phyloP scores from a whole-genome alignment of 2,888 invertebrate species.

The Erynnis tages region DNA sequence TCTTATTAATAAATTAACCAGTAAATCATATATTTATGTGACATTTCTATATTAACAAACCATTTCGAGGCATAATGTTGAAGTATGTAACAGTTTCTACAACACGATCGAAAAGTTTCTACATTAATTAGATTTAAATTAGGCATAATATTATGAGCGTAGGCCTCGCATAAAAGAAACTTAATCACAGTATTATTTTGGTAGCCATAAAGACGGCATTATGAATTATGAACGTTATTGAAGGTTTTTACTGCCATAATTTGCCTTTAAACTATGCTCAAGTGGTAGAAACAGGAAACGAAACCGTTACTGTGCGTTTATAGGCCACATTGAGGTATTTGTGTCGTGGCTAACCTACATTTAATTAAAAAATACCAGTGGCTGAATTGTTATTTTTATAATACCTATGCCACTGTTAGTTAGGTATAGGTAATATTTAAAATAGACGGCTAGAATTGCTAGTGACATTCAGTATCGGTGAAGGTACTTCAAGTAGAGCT shows the following conservation, averaged over 20 bases:
- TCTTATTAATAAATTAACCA: slow-evolving; percentile 9
- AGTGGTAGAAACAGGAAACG: slow-evolving; percentile 14
- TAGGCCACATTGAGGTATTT: slow-evolving; percentile 7
- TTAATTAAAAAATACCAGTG: neutral
- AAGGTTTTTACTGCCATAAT: slow-evolving; percentile 13
- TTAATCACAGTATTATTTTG: slow-evolving; percentile 15
- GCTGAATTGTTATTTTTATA: neutral
- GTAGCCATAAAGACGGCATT: slow-evolving; percentile 20
- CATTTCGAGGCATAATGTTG: slow-evolving; percentile 11
- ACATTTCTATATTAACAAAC: slow-evolving; percentile 23
- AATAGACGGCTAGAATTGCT: too few species aligned
- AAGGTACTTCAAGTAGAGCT: neutral
- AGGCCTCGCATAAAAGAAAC: slow-evolving; percentile 15
- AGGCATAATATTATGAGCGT: slow-evolving; percentile 22
- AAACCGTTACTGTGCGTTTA: slow-evolving; percentile 7
- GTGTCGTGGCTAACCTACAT: neutral
- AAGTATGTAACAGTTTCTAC: slow-evolving; percentile 18
- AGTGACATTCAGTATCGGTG: neutral
- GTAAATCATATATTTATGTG: slow-evolving; percentile 22
- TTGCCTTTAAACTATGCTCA: slow-evolving; percentile 13
- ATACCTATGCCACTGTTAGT: too few species aligned
- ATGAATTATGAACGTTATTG: slow-evolving; percentile 13
- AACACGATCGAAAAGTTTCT: slow-evolving; percentile 11
- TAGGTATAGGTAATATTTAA: too few species aligned
- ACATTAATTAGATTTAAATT: slow-evolving; percentile 25